A percentile compares a stretch with the other conserved stretches of the same genome.
Evolutionary conservation across 2,113 vertebrate species (phyloP).

Genomic region (Xyrauchen texanus): DNA sequence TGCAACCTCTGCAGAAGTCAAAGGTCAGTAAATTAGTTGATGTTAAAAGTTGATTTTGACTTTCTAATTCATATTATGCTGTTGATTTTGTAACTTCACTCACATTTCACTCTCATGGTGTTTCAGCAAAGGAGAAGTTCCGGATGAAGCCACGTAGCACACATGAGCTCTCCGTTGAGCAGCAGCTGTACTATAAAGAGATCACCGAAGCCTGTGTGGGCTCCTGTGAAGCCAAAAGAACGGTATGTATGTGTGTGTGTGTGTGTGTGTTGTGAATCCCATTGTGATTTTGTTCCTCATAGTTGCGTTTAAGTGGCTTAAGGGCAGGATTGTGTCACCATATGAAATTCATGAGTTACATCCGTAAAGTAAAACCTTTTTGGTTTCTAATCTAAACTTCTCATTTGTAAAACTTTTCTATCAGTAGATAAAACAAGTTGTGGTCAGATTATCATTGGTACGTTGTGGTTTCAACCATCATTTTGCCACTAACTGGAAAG

Average conservation of each 20-base stretch:
- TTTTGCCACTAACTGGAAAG: no score
- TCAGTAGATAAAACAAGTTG: no score
- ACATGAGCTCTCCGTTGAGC: slow-evolving; percentile 91
- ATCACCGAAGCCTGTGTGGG: slow-evolving; percentile 94
- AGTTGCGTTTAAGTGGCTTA: no score
- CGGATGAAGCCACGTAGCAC: slow-evolving; percentile 87
- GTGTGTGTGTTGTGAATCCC: no score
- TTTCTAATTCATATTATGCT: not conserved
- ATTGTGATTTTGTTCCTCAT: no score
- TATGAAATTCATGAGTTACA: no score
- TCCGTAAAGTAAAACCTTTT: no score
- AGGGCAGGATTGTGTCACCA: not conserved
- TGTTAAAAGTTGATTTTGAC: no score
- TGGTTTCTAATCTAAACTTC: no score
- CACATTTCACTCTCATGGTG: not conserved
- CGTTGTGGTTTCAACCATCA: no score
- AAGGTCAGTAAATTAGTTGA: slow-evolving; percentile 74
- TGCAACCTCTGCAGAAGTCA: slow-evolving; percentile 74
- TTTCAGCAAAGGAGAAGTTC: slow-evolving; percentile 85
- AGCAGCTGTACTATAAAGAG: slow-evolving; percentile 95
- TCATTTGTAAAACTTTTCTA: no score
- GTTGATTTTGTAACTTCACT: not conserved
- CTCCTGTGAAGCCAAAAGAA: slow-evolving; percentile 91
- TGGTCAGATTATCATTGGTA: not conserved
- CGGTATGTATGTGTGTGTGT: slow-evolving; percentile 69